Base-by-base conservation (phyloP, 2,797 vertebrate genomes). In the Darevskia mixta region DNA sequence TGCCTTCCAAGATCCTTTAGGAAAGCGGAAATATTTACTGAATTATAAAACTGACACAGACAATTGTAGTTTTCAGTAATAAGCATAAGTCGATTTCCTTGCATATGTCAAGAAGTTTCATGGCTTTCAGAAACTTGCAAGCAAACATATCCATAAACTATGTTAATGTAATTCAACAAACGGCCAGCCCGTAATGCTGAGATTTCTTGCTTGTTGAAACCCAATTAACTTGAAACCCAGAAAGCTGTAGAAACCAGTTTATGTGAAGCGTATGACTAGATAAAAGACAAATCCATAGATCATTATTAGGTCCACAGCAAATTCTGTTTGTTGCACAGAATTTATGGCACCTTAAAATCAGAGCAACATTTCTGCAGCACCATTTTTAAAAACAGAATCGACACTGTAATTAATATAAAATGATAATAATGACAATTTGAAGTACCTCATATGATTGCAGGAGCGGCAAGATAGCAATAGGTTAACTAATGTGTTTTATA, bases 61-160 rank as follows among this genome's bases (percentile, higher is more conserved):
- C 1, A 23, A 69, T 18, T 45, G 55, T 43, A 35, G 43, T 61
- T 55, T 78, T n/a, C 6, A 18, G 35, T 23, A 38, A 35, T 5
- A 55, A 3, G 11, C 10, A 17, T 55, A 32, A 29, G 1, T 2
- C 11, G 17, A 4, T 43, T 18, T 2, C 4, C 58, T 77, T n/a
- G n/a, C n/a, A n/a, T n/a, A n/a, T n/a, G n/a, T 67, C 41, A 38
- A 38, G n/a, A 29, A 71, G 61, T 23, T 3, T 38, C 55, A 49
- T 18, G 43, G 55, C 41, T 45, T 58, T 78, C 67, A 27, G 13
- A 49, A 9, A 32, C 2, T 45, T 86, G 61, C 41, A 78, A 69
- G 25, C 17, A 38, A 61, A 43, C 23, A 49, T 45, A 67, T 84
- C 35, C 55, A 61, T 83, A n/a, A 81, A 87, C 89, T 83, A 8